Evolutionary conservation across 2,888 invertebrate genomes (phyloP).

Genomic region (Meiosimyza decipiens): DNA sequence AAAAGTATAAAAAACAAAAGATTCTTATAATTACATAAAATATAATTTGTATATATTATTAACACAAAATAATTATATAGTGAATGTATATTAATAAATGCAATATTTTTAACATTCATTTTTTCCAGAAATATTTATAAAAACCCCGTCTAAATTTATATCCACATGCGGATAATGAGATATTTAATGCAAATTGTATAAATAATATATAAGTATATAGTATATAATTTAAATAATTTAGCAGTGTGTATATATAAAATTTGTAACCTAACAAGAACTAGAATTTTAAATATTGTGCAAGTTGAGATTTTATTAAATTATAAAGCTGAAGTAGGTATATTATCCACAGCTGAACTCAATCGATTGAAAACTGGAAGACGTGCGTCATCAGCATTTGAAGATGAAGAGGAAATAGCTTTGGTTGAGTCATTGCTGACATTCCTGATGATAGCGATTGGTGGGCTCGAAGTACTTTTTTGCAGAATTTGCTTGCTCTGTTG

Average conservation of each 20-base stretch:
- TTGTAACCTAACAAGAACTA: constrained; percentile 41
- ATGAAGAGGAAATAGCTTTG: constrained; percentile 48
- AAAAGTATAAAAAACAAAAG: constrained; percentile 35
- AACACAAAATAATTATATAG: constrained; percentile 40
- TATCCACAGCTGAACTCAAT: constrained; percentile 71
- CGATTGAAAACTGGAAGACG: constrained; percentile 85
- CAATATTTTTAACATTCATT: constrained; percentile 36
- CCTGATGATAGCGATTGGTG: constrained; percentile 52
- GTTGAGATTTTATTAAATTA: constrained; percentile 52
- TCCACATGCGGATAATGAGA: constrained; percentile 41
- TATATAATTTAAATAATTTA: constrained; percentile 41
- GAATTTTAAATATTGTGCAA: constrained; percentile 46
- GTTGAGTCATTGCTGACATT: constrained; percentile 45
- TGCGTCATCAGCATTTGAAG: constrained; percentile 68
- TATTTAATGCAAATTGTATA: constrained; percentile 41
- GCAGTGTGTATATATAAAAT: constrained; percentile 37
- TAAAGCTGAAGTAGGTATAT: constrained; percentile 56
- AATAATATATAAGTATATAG: constrained; percentile 44
- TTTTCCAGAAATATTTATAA: constrained; percentile 27
- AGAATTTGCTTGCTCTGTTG: constrained; percentile 52
- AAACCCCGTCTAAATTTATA: constrained; percentile 40
- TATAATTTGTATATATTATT: constrained; percentile 33
- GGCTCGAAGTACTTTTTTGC: constrained; percentile 57
- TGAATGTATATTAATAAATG: constrained; percentile 43
- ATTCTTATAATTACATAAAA: constrained; percentile 30